Evolutionary conservation across 2,797 vertebrate genomes (phyloP).

Genomic region (Epinephelus malabaricus): DNA sequence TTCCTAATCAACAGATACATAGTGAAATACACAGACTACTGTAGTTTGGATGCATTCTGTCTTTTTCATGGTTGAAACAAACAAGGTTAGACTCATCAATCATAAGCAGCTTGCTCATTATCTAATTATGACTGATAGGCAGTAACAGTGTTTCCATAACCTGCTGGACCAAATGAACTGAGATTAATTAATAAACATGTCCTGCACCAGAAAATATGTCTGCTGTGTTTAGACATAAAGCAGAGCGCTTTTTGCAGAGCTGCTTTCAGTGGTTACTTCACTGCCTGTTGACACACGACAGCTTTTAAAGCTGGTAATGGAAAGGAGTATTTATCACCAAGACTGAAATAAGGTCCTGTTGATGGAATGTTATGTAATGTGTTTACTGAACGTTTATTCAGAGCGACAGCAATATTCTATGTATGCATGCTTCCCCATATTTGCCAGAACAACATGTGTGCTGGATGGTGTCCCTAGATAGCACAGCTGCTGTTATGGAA

Average conservation of each 20-base stretch:
- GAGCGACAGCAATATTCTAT: conserved; percentile 14
- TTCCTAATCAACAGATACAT: too few relatives aligned
- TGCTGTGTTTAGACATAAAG: conserved; percentile 18
- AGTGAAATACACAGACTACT: neutral
- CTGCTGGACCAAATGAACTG: conserved; percentile 5
- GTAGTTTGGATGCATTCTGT: neutral
- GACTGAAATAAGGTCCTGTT: conserved; percentile 1
- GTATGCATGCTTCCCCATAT: conserved; percentile 16
- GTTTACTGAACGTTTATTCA: conserved; percentile 25
- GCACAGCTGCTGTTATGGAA: conserved; percentile 24
- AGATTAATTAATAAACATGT: conserved; percentile 8
- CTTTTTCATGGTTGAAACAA: neutral
- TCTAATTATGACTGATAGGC: conserved; percentile 11
- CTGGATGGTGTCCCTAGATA: neutral
- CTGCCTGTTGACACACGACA: conserved; percentile 16
- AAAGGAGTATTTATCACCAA: conserved; percentile 20
- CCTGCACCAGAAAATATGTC: neutral
- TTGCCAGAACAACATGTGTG: conserved; percentile 6
- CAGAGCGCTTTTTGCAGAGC: neutral
- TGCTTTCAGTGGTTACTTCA: conserved; percentile 14
- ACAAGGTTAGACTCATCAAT: neutral
- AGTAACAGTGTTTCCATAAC: conserved; percentile 4
- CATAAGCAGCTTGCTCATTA: neutral
- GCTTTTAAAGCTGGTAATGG: conserved; percentile 28
- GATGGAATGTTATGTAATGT: conserved; percentile 27